Evolutionary conservation across 2,888 invertebrate species (phyloP).

Genomic region (Zygogramma bicolorata): DNA sequence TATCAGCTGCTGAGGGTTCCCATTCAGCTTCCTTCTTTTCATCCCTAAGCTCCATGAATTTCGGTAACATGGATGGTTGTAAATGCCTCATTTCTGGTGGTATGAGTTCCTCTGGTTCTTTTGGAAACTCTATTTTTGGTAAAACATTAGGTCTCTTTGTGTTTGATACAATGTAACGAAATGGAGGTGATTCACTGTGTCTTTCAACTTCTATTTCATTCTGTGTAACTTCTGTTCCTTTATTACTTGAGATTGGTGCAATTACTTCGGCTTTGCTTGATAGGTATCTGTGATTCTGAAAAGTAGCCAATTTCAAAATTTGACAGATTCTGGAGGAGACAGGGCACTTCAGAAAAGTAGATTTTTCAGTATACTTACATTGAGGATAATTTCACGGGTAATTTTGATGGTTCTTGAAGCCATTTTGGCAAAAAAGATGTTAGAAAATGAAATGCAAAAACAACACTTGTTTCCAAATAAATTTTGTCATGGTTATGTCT

Average conservation of each 20-base stretch:
- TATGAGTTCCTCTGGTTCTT: conserved; percentile 21
- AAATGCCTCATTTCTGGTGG: conserved; percentile 38
- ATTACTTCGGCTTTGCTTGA: conserved; percentile 34
- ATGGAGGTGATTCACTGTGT: conserved; percentile 9
- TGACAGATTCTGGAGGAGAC: no score
- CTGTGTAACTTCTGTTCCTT: conserved; percentile 18
- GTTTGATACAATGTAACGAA: conserved; percentile 37
- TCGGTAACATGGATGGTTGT: conserved; percentile 41
- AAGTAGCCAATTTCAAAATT: not conserved
- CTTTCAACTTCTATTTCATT: not conserved
- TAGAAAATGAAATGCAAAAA: conserved; percentile 26
- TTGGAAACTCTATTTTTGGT: conserved; percentile 35
- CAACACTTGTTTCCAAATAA: conserved; percentile 41
- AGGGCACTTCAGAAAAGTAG: not conserved
- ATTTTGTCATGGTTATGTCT: conserved; percentile 37
- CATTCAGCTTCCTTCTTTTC: not conserved
- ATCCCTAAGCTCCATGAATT: conserved; percentile 27
- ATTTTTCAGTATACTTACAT: conserved; percentile 42
- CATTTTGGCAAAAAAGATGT: conserved; percentile 44
- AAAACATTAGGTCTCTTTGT: conserved; percentile 27
- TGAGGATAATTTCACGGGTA: conserved; percentile 46
- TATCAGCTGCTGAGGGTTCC: conserved; percentile 6
- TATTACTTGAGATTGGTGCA: conserved; percentile 16
- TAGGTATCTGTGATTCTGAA: conserved; percentile 42
- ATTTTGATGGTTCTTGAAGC: conserved; percentile 51